phyloP scores from a whole-genome alignment of 2,888 invertebrate genomes.

The Stratiomys singularior region DNA sequence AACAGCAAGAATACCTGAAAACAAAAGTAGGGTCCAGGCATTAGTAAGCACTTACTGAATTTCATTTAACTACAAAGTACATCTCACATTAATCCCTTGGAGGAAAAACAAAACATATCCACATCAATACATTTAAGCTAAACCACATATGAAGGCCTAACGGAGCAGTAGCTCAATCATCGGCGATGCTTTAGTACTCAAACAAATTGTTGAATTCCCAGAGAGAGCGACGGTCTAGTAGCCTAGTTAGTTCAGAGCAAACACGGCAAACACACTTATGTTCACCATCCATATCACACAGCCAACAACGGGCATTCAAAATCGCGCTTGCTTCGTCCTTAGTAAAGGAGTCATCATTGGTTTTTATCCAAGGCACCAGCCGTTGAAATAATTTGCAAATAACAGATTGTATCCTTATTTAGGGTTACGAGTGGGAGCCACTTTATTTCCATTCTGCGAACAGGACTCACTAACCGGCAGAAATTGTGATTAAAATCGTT shows the following conservation, averaged over 20 bases:
- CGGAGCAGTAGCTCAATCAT: too few species aligned
- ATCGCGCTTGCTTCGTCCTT: neutral
- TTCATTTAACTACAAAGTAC: too few species aligned
- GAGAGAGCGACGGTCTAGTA: too few species aligned
- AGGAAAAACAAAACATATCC: too few species aligned
- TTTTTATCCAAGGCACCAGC: constrained; percentile 6
- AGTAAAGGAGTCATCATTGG: neutral
- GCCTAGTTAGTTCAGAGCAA: neutral
- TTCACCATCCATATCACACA: too few species aligned
- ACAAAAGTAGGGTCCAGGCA: too few species aligned
- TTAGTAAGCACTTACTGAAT: too few species aligned
- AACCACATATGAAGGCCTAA: too few species aligned
- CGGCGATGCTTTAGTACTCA: too few species aligned
- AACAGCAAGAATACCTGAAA: constrained; percentile 51
- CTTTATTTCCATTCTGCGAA: neutral
- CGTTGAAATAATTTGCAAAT: constrained; percentile 11
- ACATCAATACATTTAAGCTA: too few species aligned
- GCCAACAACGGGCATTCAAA: neutral
- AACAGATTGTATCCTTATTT: neutral
- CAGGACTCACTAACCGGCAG: neutral
- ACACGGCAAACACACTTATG: neutral
- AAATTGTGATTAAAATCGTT: constrained; percentile 11
- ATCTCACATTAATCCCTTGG: too few species aligned
- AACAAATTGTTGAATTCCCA: too few species aligned
- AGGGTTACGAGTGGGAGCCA: neutral